phyloP scores from a whole-genome alignment of 1,140 invertebrate genomes.

The Zaprionus vittiger region DNA sequence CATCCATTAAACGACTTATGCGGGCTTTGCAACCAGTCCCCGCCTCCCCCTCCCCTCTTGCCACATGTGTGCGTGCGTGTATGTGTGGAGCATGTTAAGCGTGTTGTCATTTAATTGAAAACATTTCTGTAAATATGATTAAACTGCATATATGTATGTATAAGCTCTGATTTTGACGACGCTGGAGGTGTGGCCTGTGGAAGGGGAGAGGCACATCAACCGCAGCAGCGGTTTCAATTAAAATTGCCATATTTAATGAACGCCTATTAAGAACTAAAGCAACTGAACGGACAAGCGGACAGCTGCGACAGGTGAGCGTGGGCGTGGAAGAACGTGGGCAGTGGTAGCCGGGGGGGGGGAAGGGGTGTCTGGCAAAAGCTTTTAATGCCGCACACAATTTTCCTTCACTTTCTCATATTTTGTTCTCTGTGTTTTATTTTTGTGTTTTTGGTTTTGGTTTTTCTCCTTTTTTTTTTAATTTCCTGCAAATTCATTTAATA shows the following conservation, averaged over 20 bases:
- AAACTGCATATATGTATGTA: slow-evolving; percentile 42
- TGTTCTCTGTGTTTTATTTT: slow-evolving; percentile 23
- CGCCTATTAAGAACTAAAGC: slow-evolving; percentile 50
- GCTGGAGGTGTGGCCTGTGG: not conserved
- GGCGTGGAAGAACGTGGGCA: slow-evolving; percentile 13
- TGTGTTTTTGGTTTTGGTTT: slow-evolving; percentile 13
- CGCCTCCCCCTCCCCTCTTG: not conserved
- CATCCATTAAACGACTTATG: slow-evolving; percentile 66
- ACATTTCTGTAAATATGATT: slow-evolving; percentile 64
- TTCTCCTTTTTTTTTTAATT: slow-evolving; percentile 39
- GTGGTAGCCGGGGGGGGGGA: not conserved
- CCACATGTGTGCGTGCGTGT: not conserved
- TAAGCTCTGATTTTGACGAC: slow-evolving; percentile 27
- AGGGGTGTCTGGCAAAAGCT: slow-evolving; percentile 40
- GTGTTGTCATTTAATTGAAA: slow-evolving; percentile 62
- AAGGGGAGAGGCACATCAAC: not conserved
- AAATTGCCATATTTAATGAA: slow-evolving; percentile 53
- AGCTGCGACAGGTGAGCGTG: not conserved
- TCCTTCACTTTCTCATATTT: not conserved
- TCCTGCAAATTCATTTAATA: slow-evolving; percentile 61
- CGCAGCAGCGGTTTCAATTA: slow-evolving; percentile 50
- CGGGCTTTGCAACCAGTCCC: slow-evolving; percentile 39
- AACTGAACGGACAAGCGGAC: not conserved
- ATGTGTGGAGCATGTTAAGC: slow-evolving; percentile 37
- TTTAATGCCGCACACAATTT: slow-evolving; percentile 24